phyloP scores from a whole-genome alignment of 1,140 invertebrate genomes.

The Charaxes varanes region DNA sequence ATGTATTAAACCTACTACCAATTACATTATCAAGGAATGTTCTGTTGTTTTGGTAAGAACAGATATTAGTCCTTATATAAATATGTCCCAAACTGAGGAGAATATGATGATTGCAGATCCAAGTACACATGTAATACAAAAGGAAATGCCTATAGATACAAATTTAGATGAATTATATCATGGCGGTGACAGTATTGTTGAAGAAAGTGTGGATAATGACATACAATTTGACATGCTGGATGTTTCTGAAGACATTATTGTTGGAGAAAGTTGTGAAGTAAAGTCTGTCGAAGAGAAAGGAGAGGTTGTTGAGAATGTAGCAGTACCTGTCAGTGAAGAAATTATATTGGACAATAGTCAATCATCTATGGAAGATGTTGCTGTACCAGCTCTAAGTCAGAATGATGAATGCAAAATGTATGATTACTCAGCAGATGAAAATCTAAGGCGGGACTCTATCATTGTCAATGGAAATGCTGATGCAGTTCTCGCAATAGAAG shows the following conservation, averaged over 20 bases:
- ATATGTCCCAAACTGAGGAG: background rate
- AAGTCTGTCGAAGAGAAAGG: conserved; percentile 41
- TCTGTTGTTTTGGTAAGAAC: conserved; percentile 39
- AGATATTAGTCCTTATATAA: conserved; percentile 38
- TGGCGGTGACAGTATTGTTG: conserved; percentile 16
- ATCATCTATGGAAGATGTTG: conserved; percentile 39
- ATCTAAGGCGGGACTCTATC: conserved; percentile 42
- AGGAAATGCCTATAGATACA: conserved; percentile 2
- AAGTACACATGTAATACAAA: background rate
- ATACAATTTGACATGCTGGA: conserved; percentile 63
- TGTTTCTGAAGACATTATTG: conserved; percentile 64
- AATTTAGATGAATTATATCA: conserved; percentile 3
- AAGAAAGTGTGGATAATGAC: conserved; percentile 35
- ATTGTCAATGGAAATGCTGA: conserved; percentile 51
- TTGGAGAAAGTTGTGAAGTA: conserved; percentile 47
- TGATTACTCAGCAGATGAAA: conserved; percentile 60
- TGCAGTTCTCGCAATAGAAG: conserved; percentile 61
- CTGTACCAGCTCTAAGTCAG: conserved; percentile 10
- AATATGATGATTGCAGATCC: background rate
- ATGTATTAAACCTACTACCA: conserved; percentile 2
- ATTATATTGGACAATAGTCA: conserved; percentile 63
- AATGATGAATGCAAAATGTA: conserved; percentile 52
- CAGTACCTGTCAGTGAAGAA: conserved; percentile 45
- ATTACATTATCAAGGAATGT: conserved; percentile 39
- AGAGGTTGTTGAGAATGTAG: conserved; percentile 16